Evolutionary conservation across 2,888 invertebrate genomes (phyloP), one percentile per base, ranked within the genome.

Genomic region (Hypena proboscidalis): DNA sequence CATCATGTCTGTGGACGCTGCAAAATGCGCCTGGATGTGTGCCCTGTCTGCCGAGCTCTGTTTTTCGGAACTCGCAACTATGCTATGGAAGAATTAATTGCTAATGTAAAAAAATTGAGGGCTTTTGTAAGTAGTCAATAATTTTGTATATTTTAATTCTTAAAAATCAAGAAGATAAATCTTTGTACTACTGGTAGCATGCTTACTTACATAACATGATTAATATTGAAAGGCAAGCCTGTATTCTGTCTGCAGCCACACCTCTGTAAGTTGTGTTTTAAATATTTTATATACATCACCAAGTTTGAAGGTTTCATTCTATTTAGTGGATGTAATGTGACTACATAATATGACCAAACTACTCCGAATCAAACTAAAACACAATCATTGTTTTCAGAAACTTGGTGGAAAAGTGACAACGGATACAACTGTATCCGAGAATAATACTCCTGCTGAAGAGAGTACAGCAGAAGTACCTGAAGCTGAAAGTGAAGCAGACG

Each of bases 1-100:
- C 93, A 93, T 61, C 92, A 92, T 71, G 87, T 93, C 0, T 93
- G 93, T 50, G 82, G 81, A 1, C 66, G 74, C 1, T 93, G 93
- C 68, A 91, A 85, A 57, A 58, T 67, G 26, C 87, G 90, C 37
- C 74, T 93, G 13, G 70, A 76, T 17, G 71, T 79, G 15, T 93
- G 93, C 58, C 93, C 93, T 2, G 84, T 91, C 0, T 93, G 93
- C 58, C 80, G 91, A 29, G 83, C 85, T 9, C 51, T 80, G 3
- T 92, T 92, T 68, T 89, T 89, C 53, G 85, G 86, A 8, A 91
- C 92, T 5, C 83, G 93, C 42, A 92, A 92, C 62, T 92, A 91
- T 74, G 84, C 92, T 11, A 91, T 92, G 71, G 93, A 93, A 74
- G 88, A 89, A 66, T 81, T 93, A 21, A 84, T 92, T 50, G 74